Evolutionary conservation across 1,140 invertebrate species (phyloP), one percentile per base, ranked within the genome.

Genomic region (Delia radicum): DNA sequence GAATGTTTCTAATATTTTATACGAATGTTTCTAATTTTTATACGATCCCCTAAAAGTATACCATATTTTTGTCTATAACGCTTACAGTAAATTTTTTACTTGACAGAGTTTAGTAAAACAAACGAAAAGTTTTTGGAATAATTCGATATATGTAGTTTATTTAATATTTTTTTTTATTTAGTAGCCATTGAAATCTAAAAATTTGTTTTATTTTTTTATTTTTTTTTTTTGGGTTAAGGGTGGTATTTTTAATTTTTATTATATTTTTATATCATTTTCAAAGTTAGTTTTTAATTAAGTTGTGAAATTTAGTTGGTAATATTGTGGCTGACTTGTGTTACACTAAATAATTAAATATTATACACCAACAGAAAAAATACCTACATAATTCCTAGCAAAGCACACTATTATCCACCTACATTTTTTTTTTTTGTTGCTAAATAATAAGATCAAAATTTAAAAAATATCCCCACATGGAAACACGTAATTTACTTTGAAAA

Each of bases 341-440:
- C 15, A 48, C 10, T 27, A 28, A 28, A 8, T 27, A 73, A 48
- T 73, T 42, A 28, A 10, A 27, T 26, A 73, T 13, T 12, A 28
- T 37, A 75, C 73, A 79, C 74, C 77, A 79, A 79, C 29, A 77
- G n/a, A 15, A 3, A 3, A 42, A 42, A 42, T 42, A 15, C n/a
- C 12, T 42, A 42, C n/a, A 42, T 42, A 42, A 42, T 42, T 42
- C n/a, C 7, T 42, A 42, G 46, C 61, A 62, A 33, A 15, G 28
- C 15, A 77, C 75, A 78, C 29, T 31, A 21, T 8, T 8, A n/a
- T 26, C 48, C 13, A 61, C 26, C 26, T 65, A 65, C 31, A 74
- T 13, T 28, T 15, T 15, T 15, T 42, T 15, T 15, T 42, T 42
- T 10, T 42, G n/a, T 63, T 26, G 5, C 61, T 27, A 63, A 63